phyloP scores from a whole-genome alignment of 2,888 invertebrate species.

The Linnaemya tessellans region DNA sequence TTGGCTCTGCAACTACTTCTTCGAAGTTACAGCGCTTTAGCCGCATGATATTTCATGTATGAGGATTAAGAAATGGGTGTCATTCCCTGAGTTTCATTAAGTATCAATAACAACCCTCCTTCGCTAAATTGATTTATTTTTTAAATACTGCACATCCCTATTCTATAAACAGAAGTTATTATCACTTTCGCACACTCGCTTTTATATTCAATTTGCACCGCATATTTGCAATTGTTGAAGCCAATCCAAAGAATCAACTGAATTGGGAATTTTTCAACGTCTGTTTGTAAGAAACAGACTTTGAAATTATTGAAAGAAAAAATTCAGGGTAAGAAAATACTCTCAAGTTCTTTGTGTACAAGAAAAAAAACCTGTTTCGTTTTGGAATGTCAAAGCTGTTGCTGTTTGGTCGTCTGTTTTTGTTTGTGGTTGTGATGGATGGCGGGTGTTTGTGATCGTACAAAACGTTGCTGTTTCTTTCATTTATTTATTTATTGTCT shows the following conservation, averaged over 20 bases:
- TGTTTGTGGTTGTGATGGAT: neutral
- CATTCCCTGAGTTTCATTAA: too few relatives aligned
- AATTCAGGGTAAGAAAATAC: neutral
- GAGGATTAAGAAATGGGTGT: too few relatives aligned
- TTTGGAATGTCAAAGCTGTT: conserved; percentile 55
- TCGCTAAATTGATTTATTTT: too few relatives aligned
- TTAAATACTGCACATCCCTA: too few relatives aligned
- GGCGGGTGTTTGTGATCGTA: neutral
- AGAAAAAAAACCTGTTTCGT: conserved; percentile 49
- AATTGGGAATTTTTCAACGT: neutral
- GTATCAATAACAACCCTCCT: too few relatives aligned
- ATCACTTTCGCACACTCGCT: too few relatives aligned
- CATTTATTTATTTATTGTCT: conserved; percentile 13
- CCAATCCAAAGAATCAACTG: neutral
- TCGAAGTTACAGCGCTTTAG: too few relatives aligned
- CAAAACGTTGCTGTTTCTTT: conserved; percentile 7
- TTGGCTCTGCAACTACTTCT: too few relatives aligned
- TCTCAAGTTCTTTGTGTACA: conserved; percentile 42
- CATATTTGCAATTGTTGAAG: too few relatives aligned
- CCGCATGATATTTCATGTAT: too few relatives aligned
- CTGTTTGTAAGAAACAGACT: neutral
- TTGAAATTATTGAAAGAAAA: neutral
- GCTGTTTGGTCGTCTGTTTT: neutral
- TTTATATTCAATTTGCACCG: neutral
- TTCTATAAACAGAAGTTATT: too few relatives aligned